These are phyloP conservation scores for Phortica okadai DNA, from an alignment of 2,888 invertebrate genomes.

Conservation along the genomic window DNA sequence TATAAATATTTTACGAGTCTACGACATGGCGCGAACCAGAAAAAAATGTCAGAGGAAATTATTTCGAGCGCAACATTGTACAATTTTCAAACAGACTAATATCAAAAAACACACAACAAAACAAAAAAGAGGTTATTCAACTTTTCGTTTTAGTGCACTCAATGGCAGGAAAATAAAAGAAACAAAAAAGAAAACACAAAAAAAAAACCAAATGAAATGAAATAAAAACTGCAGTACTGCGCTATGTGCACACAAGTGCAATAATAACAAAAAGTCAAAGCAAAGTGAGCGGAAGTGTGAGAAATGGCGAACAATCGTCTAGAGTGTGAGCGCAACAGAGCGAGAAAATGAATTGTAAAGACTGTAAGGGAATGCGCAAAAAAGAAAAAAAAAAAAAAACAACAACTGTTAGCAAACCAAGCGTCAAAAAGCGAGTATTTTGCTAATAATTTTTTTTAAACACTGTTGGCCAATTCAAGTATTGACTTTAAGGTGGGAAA, in stretches of 20 bases:
- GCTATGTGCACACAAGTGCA: no score
- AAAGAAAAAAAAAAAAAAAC: not conserved
- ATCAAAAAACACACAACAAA: constrained; percentile 12
- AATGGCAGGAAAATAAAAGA: not conserved
- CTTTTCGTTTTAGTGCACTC: constrained; percentile 25
- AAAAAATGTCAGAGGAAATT: not conserved
- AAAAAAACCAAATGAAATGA: no score
- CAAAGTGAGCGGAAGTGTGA: no score
- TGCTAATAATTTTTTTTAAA: no score
- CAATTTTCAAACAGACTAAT: constrained; percentile 23
- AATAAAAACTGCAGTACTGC: no score
- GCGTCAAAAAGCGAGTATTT: no score
- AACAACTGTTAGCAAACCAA: no score
- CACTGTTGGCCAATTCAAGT: no score
- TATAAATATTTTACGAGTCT: constrained; percentile 23
- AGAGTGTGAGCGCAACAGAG: not conserved
- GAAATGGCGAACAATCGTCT: no score
- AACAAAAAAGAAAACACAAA: no score
- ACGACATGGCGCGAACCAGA: not conserved
- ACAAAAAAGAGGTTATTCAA: constrained; percentile 38
- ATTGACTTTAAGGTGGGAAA: no score
- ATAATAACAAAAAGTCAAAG: constrained; percentile 51
- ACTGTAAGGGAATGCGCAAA: not conserved
- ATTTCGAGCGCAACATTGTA: constrained; percentile 27
- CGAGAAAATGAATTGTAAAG: not conserved